A percentile compares a stretch with the other conserved stretches of the same genome.
Evolutionary conservation across 2,113 vertebrate species (phyloP).

Genomic region (Neogale vison): DNA sequence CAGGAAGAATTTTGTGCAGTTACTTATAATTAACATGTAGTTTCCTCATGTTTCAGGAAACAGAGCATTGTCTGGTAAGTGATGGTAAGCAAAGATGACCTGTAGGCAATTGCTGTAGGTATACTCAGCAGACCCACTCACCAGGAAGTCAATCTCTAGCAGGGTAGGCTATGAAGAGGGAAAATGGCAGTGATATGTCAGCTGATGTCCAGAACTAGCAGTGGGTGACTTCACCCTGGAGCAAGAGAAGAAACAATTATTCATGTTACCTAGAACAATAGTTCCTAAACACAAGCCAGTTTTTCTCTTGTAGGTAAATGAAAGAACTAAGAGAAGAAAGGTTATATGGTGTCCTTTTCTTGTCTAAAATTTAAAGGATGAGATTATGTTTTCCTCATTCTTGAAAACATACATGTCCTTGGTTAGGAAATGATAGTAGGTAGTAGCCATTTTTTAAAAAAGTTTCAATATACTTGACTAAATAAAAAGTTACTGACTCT

Average conservation of each 20-base stretch:
- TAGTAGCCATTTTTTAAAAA: background rate
- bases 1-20: background rate
- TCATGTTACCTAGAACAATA: background rate
- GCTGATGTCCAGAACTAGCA: background rate
- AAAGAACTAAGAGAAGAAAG: background rate
- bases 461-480: background rate
- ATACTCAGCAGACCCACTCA: background rate
- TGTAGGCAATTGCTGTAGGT: background rate
- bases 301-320: background rate
- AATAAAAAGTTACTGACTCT: background rate
- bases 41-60: background rate
- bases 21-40: background rate
- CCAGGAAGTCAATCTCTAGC: background rate
- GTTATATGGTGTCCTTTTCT: background rate
- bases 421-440: background rate
- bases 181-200: background rate
- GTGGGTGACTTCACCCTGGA: background rate
- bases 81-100: background rate
- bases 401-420: background rate
- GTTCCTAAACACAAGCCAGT: background rate
- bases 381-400: background rate
- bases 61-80: background rate
- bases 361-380: slow-evolving; percentile 26
- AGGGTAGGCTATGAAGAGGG: background rate
- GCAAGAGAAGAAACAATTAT: background rate